Conservation (phyloP, 1,140 invertebrate genomes). For the Drosophila tristis region DNA sequence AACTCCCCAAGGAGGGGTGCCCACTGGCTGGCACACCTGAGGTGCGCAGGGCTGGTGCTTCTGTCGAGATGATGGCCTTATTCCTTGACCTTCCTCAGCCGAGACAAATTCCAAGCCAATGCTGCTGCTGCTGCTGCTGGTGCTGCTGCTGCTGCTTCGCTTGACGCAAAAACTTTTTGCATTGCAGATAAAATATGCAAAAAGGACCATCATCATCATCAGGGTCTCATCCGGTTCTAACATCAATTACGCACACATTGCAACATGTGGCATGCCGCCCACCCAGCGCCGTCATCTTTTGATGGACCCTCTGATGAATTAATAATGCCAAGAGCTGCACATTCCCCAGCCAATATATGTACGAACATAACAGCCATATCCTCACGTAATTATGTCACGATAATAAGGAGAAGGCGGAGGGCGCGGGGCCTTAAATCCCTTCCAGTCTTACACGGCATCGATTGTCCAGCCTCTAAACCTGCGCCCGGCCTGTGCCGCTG, state of each 20-base stretch:
- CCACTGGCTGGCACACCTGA: constrained; percentile 11
- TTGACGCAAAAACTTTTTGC: constrained; percentile 48
- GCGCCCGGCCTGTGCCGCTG: neutral
- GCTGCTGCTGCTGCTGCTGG: too few relatives aligned
- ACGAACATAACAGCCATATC: constrained; percentile 12
- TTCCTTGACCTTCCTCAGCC: constrained; percentile 34
- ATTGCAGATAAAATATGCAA: constrained; percentile 64
- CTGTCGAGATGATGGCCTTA: constrained; percentile 3
- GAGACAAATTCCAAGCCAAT: constrained; percentile 13
- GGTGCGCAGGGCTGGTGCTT: constrained; percentile 15
- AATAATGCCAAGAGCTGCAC: constrained; percentile 45
- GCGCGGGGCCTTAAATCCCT: constrained; percentile 6
- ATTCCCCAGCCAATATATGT: constrained; percentile 26
- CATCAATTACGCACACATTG: constrained; percentile 62
- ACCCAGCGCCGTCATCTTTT: neutral
- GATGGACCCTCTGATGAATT: constrained; percentile 37
- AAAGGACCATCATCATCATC: constrained; percentile 28
- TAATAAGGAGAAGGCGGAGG: constrained; percentile 5
- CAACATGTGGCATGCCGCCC: constrained; percentile 41
- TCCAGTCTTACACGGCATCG: constrained; percentile 31
- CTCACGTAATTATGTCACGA: constrained; percentile 55
- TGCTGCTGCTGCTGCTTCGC: neutral
- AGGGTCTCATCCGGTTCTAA: constrained; percentile 31
- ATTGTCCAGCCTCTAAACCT: constrained; percentile 14
- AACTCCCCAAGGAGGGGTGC: constrained; percentile 45